phyloP scores from a whole-genome alignment of 1,140 invertebrate genomes.

The Agraylea sexmaculata region DNA sequence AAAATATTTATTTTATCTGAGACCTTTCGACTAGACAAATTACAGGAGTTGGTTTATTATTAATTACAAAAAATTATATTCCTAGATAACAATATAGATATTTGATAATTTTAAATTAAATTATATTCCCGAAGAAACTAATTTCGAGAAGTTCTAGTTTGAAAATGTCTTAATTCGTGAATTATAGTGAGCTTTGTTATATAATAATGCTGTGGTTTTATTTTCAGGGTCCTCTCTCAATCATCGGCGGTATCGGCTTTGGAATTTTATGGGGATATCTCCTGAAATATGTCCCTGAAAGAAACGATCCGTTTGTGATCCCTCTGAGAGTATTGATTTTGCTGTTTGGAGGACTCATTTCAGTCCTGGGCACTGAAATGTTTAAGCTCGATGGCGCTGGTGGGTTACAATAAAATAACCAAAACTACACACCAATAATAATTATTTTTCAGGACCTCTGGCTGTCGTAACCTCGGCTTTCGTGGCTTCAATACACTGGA shows the following conservation, averaged over 20 bases:
- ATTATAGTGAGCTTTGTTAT: too few relatives aligned
- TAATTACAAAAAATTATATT: too few relatives aligned
- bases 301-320: constrained; percentile 64
- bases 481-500: constrained; percentile 49
- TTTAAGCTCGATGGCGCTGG: constrained; percentile 69
- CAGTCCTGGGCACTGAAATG: constrained; percentile 70
- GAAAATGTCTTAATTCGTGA: too few relatives aligned
- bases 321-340: constrained; percentile 63
- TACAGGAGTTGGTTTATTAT: not conserved
- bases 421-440: not conserved
- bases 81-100: too few relatives aligned
- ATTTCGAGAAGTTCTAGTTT: too few relatives aligned
- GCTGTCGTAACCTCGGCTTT: constrained; percentile 65
- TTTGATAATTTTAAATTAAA: too few relatives aligned
- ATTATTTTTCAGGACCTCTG: constrained; percentile 45
- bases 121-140: too few relatives aligned
- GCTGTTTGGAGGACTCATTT: constrained; percentile 62
- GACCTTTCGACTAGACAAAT: not conserved
- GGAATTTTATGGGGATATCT: constrained; percentile 64
- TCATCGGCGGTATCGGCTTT: constrained; percentile 60
- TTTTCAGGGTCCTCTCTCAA: constrained; percentile 61
- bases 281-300: constrained; percentile 62
- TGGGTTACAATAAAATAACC: constrained; percentile 18
- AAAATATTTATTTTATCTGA: too few relatives aligned
- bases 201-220: too few relatives aligned